Evolutionary conservation across 37 sponge, comb jelly and placozoan genomes (phyloP).

Genomic region (Hexactinellida sp.): DNA sequence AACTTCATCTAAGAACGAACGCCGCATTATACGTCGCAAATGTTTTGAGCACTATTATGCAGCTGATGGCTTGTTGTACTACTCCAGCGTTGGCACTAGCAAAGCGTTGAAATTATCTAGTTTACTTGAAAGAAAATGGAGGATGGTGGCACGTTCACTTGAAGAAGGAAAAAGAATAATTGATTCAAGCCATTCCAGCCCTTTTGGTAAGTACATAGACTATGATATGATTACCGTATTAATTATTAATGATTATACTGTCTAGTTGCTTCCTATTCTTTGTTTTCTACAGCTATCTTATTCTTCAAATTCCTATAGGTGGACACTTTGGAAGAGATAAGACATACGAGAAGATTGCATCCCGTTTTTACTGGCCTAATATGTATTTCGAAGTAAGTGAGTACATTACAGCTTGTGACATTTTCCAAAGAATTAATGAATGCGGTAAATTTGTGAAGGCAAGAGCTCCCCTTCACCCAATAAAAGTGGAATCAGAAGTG

Average conservation of each 20-base stretch:
- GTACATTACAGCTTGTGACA: conserved; percentile 18
- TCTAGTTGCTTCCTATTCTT: no score
- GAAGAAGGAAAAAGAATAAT: background rate
- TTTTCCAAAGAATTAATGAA: conserved; percentile 23
- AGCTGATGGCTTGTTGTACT: background rate
- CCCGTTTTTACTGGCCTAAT: conserved; percentile 20
- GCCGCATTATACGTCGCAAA: background rate
- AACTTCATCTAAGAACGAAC: conserved; percentile 16
- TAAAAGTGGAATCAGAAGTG: conserved; percentile 23
- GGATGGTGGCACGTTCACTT: background rate
- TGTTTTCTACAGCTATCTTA: background rate
- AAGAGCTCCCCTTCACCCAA: conserved; percentile 19
- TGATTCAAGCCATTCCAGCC: background rate
- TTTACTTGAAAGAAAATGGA: background rate
- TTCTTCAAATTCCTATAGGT: background rate
- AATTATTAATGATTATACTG: background rate
- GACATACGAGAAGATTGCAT: conserved; percentile 11
- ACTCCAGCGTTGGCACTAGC: background rate
- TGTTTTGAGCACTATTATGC: background rate
- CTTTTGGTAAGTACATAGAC: background rate
- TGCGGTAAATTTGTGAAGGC: conserved; percentile 15
- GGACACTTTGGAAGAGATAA: conserved; percentile 32
- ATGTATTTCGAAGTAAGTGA: background rate
- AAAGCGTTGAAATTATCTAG: background rate
- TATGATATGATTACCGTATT: background rate